Conservation (phyloP, 2,113 vertebrate genomes). For the Microtus ochrogaster region DNA sequence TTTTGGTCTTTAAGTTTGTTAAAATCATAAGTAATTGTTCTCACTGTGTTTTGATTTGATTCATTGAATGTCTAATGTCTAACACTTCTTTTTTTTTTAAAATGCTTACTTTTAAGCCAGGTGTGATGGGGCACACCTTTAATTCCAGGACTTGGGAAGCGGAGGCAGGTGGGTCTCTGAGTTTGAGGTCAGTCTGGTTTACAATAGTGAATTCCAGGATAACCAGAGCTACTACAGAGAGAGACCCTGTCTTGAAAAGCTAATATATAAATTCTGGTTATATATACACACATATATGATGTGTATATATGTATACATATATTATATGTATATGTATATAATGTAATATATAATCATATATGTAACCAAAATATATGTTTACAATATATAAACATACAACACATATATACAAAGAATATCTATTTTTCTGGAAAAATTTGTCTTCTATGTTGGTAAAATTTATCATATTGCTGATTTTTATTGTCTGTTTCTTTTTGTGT, state of each 20-base stretch:
- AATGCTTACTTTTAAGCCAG: background rate
- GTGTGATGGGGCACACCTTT: background rate
- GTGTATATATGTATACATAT: background rate
- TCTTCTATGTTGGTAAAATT: background rate
- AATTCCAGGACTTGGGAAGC: background rate
- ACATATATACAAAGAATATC: background rate
- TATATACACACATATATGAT: too few species aligned
- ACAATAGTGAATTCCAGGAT: background rate
- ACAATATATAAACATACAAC: background rate
- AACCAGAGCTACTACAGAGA: background rate
- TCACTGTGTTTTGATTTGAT: background rate
- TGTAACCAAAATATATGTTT: background rate
- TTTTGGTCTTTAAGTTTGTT: background rate
- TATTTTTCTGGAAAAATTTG: background rate
- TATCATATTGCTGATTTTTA: background rate
- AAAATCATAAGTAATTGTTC: background rate
- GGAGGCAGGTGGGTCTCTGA: background rate
- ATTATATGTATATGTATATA: background rate
- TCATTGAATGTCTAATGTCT: background rate
- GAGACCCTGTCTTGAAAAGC: background rate
- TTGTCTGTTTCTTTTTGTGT: background rate
- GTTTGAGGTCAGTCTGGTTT: background rate
- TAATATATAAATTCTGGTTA: background rate
- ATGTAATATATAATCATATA: background rate
- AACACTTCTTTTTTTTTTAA: background rate